A percentile compares a stretch with the other conserved stretches of the same genome.
Conservation (phyloP, 2,113 vertebrate genomes). For the Anarhynchus alexandrinus region DNA sequence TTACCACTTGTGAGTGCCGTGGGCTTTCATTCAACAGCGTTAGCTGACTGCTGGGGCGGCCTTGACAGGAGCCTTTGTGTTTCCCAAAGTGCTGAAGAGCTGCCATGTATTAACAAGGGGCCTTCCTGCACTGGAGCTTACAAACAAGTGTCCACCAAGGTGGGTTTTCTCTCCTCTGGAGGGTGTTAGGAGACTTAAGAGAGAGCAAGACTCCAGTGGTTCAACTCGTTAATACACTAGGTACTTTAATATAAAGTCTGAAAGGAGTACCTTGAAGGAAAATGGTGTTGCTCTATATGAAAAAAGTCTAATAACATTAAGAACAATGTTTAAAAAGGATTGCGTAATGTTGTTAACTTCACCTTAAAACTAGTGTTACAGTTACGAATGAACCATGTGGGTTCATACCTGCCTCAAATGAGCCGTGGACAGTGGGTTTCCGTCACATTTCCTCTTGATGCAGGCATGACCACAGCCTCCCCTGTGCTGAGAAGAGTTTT, state of each 20-base stretch:
- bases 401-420: neutral
- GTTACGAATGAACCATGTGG: accelerated
- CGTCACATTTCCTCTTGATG: neutral
- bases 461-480: neutral
- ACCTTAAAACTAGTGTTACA: neutral
- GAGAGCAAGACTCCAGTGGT: neutral
- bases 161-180: neutral
- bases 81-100: neutral
- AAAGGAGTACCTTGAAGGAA: neutral
- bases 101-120: neutral
- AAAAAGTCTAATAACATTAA: neutral
- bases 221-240: neutral
- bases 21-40: neutral
- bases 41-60: neutral
- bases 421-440: neutral
- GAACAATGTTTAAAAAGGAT: neutral
- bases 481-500: neutral
- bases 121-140: neutral
- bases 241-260: neutral
- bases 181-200: neutral
- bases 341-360: neutral
- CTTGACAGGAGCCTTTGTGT: neutral
- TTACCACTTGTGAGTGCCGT: accelerated
- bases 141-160: accelerated
- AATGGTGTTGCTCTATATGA: neutral